These are phyloP conservation scores for Caenorhabditis virilis DNA, from an alignment of 2,888 invertebrate genomes.

Conservation along the genomic window DNA sequence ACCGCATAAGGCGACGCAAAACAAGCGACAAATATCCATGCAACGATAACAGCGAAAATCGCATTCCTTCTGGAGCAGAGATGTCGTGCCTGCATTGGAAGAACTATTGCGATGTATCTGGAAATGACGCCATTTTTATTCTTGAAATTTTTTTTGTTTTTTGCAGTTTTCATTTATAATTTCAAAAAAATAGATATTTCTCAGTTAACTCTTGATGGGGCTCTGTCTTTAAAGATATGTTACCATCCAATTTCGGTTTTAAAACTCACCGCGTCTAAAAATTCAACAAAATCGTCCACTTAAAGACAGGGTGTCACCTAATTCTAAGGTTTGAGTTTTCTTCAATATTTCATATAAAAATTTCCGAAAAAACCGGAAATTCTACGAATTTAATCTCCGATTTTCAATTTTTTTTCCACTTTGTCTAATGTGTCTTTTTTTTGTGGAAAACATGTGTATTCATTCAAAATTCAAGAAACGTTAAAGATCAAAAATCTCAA, in stretches of 20 bases:
- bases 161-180: too few species aligned
- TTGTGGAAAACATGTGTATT: not conserved
- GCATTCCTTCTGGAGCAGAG: conserved; percentile 53
- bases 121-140: too few species aligned
- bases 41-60: conserved; percentile 24
- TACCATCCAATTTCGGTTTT: not conserved
- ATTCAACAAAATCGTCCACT: not conserved
- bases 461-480: not conserved
- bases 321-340: too few species aligned
- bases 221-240: too few species aligned
- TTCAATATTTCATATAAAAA: too few species aligned
- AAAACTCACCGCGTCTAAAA: not conserved
- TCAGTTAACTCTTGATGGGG: too few species aligned
- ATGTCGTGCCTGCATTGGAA: conserved; percentile 62
- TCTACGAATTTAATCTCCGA: not conserved
- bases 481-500: not conserved
- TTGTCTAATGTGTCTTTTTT: not conserved
- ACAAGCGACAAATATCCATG: conserved; percentile 54
- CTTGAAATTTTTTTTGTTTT: too few species aligned
- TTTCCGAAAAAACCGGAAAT: not conserved
- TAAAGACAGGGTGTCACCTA: too few species aligned
- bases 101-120: conserved; percentile 67
- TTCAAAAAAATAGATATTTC: too few species aligned
- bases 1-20: conserved; percentile 62
- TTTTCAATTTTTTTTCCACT: not conserved